Conservation (phyloP, 2,113 vertebrate genomes). For the Microcebus jonahi region DNA sequence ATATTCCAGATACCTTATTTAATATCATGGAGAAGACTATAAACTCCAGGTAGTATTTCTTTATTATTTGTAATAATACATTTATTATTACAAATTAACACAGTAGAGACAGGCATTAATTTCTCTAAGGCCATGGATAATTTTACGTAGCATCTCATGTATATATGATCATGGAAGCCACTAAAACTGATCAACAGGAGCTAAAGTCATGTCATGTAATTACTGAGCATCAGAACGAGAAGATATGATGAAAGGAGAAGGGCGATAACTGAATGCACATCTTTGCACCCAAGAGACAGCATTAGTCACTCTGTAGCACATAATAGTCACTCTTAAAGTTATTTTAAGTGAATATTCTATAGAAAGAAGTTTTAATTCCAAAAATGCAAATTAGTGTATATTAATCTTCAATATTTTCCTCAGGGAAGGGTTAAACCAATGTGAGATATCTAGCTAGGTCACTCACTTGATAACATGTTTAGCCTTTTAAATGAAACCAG, state of each 20-base stretch:
- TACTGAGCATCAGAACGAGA: neutral
- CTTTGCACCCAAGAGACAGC: neutral
- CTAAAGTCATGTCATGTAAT: neutral
- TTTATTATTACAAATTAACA: neutral
- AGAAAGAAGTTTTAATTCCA: neutral
- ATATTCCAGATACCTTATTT: neutral
- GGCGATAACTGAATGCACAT: neutral
- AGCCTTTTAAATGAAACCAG: neutral
- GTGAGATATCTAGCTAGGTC: neutral
- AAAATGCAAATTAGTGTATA: neutral
- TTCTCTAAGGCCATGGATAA: neutral
- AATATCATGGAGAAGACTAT: neutral
- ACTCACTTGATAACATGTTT: neutral
- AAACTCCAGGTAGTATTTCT: neutral
- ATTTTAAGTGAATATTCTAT: neutral
- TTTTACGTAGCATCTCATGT: neutral
- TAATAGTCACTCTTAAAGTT: neutral
- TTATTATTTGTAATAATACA: neutral
- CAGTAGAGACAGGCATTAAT: neutral
- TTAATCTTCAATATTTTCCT: neutral
- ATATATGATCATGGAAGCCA: neutral
- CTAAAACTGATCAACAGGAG: neutral
- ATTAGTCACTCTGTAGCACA: neutral
- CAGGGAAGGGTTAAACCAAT: neutral
- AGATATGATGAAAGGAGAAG: neutral